Conservation (phyloP, 2,113 vertebrate genomes). For the Scalopus aquaticus region DNA sequence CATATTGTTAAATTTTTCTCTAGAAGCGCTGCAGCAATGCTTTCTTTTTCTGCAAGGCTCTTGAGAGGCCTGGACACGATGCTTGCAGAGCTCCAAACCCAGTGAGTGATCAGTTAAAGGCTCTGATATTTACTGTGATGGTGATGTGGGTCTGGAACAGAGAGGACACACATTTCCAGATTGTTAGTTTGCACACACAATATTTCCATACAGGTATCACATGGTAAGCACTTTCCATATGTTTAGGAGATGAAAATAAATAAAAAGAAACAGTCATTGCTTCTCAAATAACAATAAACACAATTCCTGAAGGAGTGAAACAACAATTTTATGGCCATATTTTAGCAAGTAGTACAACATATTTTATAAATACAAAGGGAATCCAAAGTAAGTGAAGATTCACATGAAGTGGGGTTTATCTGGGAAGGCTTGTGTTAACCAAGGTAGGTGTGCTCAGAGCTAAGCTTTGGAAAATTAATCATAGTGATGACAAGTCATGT, state of each 20-base stretch:
- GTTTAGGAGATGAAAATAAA: neutral
- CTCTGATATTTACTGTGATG: neutral
- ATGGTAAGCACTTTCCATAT: neutral
- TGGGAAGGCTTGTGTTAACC: neutral
- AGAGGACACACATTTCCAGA: neutral
- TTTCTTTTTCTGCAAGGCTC: neutral
- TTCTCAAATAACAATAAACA: neutral
- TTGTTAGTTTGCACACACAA: neutral
- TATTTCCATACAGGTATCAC: neutral
- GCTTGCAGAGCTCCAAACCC: neutral
- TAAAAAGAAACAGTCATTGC: neutral
- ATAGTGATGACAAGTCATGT: neutral
- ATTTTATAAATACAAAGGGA: neutral
- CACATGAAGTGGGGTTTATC: neutral
- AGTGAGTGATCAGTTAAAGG: neutral
- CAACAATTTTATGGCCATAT: neutral
- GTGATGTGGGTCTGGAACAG: neutral
- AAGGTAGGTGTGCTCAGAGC: neutral
- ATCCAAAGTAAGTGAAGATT: neutral
- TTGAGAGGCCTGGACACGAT: neutral
- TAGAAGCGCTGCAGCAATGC: neutral
- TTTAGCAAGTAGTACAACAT: neutral
- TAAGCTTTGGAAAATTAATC: neutral
- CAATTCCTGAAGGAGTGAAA: neutral
- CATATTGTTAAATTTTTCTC: neutral